phyloP scores from a whole-genome alignment of 2,113 vertebrate genomes.

The Brachionichthys hirsutus region DNA sequence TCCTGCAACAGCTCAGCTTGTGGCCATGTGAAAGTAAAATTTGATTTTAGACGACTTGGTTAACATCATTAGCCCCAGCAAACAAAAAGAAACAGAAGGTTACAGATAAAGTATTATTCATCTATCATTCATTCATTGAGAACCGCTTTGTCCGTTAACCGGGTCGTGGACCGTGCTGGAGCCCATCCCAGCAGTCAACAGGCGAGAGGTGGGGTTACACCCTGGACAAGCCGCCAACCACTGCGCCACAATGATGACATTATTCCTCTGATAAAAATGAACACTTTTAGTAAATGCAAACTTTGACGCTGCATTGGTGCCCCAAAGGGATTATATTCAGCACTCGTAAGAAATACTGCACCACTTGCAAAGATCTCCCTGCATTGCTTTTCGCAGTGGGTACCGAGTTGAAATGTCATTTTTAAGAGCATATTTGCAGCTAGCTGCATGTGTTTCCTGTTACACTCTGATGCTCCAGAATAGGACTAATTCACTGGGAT shows the following conservation, averaged over 20 bases:
- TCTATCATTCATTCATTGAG: too few species aligned
- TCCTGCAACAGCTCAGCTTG: too few species aligned
- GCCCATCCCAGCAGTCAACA: too few species aligned
- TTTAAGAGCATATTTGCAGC: slow-evolving; percentile 39
- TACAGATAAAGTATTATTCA: neutral
- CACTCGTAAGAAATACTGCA: neutral
- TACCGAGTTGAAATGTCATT: neutral
- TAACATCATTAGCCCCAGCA: neutral
- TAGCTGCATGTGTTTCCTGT: slow-evolving; percentile 13
- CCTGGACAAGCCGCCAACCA: too few species aligned
- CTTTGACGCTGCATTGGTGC: neutral
- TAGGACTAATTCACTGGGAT: slow-evolving; percentile 30
- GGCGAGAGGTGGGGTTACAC: too few species aligned
- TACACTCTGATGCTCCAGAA: slow-evolving; percentile 15
- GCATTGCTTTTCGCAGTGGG: neutral
- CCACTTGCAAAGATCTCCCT: neutral
- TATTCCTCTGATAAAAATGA: neutral
- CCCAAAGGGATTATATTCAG: neutral
- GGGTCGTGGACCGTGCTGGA: too few species aligned
- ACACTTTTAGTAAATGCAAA: neutral
- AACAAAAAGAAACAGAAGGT: neutral
- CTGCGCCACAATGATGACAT: too few species aligned
- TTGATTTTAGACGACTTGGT: too few species aligned
- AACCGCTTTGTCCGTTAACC: too few species aligned
- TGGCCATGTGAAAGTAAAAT: too few species aligned